Base-by-base conservation (phyloP, 2,888 invertebrate genomes). In the Busseola fusca region DNA sequence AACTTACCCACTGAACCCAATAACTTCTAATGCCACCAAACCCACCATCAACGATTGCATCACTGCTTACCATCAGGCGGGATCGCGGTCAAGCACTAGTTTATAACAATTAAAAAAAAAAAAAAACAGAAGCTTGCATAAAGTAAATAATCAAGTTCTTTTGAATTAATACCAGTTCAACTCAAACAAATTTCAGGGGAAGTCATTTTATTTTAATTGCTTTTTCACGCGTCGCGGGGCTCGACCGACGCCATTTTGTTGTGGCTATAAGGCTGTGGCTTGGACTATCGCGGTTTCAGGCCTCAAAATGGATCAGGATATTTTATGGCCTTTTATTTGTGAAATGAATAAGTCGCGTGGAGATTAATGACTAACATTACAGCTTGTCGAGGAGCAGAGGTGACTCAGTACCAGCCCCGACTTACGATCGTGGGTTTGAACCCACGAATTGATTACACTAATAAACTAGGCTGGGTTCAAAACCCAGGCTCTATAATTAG, bases 131-230 rank as follows among this genome's bases (percentile, higher is more conserved):
- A 30, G 16, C 37, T 37, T 30, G 48, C 12, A 52, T 64, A 67
- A 82, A 74, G 54, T 69, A 73, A 80, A 71, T 69, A 80, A 63
- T 69, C 52, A 42, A 66, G 63, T 56, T 71, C 66, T 73, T 79
- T 75, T 83, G 80, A 75, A 75, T 72, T 67, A 79, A 74, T 67
- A 65, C 76, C 67, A 67, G 52, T 54, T 58, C 72, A 76, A 80
- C 72, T 76, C 58, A 58, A 79, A 74, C 74, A 58, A 69, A 83
- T 85, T 76, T 76, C 60, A 37, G 37, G 30, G 40, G 60, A 58
- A 74, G 76, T 82, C 76, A 76, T 86, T 78, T 74, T 77, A 75
- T 85, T 85, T 83, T 84, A 85, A 86, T 86, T 86, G 82, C 69
- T 81, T 80, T 84, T 81, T 80, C 78, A 84, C 83, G 85, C 76